Evolutionary conservation across 92 coral and sea anemone species (phyloP).

Genomic region (Porites lobata): DNA sequence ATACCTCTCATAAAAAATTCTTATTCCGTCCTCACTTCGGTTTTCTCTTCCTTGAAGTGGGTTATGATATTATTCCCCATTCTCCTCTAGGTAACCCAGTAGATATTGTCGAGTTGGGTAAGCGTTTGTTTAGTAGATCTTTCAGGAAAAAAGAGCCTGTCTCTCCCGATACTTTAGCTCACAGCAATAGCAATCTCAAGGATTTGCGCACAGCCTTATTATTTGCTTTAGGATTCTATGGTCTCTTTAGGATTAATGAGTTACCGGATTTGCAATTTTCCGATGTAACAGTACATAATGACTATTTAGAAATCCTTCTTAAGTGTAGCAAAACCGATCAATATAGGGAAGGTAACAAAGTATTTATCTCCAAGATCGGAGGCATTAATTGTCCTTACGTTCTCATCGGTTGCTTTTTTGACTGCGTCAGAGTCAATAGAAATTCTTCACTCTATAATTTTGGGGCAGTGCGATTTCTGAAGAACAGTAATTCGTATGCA

Average conservation of each 20-base stretch:
- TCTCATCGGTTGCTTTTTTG: slow-evolving; percentile 40
- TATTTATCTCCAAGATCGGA: slow-evolving; percentile 57
- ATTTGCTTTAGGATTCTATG: slow-evolving; percentile 49
- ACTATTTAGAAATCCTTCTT: slow-evolving; percentile 46
- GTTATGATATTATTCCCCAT: slow-evolving; percentile 11
- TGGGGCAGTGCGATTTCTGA: background rate
- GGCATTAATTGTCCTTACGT: slow-evolving; percentile 51
- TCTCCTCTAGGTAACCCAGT: slow-evolving; percentile 19
- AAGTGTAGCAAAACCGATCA: slow-evolving; percentile 54
- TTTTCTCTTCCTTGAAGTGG: slow-evolving; percentile 29
- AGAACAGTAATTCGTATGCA: slow-evolving; percentile 17
- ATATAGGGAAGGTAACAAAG: slow-evolving; percentile 55
- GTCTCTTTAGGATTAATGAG: slow-evolving; percentile 54
- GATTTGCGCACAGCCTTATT: slow-evolving; percentile 59
- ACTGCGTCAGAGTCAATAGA: slow-evolving; percentile 29
- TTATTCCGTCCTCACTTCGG: slow-evolving; percentile 37
- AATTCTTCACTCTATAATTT: slow-evolving; percentile 21
- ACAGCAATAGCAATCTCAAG: slow-evolving; percentile 22
- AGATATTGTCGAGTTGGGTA: slow-evolving; percentile 29
- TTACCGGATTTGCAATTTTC: slow-evolving; percentile 44
- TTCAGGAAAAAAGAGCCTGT: slow-evolving; percentile 26
- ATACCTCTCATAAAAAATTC: slow-evolving; percentile 55
- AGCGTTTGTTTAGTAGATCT: slow-evolving; percentile 35
- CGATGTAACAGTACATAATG: slow-evolving; percentile 35
- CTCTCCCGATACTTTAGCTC: slow-evolving; percentile 33